phyloP scores from a whole-genome alignment of 1,140 invertebrate genomes.

The Rhynchophorus ferrugineus region DNA sequence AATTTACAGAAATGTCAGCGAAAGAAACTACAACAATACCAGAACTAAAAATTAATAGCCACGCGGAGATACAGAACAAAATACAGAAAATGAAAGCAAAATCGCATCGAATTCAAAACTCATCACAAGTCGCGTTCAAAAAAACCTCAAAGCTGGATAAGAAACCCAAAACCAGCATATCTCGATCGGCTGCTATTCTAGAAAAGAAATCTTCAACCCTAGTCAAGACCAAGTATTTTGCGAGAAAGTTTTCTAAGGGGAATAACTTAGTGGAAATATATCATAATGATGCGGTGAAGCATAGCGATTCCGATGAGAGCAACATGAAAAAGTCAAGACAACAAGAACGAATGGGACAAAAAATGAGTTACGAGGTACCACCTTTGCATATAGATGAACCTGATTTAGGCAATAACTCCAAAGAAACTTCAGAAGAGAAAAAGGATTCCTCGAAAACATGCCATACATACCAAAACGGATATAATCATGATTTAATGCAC shows the following conservation, averaged over 20 bases:
- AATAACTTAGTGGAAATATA: slow-evolving; percentile 45
- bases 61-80: neutral
- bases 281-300: slow-evolving; percentile 41
- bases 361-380: slow-evolving; percentile 4
- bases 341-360: slow-evolving; percentile 4
- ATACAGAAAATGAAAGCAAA: slow-evolving; percentile 17
- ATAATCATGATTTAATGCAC: neutral
- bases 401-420: neutral
- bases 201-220: slow-evolving; percentile 11
- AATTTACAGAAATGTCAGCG: neutral
- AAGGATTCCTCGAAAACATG: neutral
- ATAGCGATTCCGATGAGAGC: slow-evolving; percentile 34
- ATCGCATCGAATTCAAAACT: slow-evolving; percentile 7
- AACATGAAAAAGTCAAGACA: slow-evolving; percentile 16
- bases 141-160: slow-evolving; percentile 13
- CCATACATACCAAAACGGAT: neutral
- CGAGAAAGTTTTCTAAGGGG: slow-evolving; percentile 6
- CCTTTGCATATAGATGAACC: slow-evolving; percentile 10
- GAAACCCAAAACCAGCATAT: slow-evolving; percentile 1
- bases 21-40: slow-evolving; percentile 1
- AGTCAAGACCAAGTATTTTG: slow-evolving; percentile 5
- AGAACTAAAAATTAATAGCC: slow-evolving; percentile 10
- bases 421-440: neutral
- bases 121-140: slow-evolving; percentile 9
- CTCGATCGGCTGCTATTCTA: slow-evolving; percentile 1